phyloP scores from a whole-genome alignment of 2,888 invertebrate genomes.

The Halictus quadricinctus region DNA sequence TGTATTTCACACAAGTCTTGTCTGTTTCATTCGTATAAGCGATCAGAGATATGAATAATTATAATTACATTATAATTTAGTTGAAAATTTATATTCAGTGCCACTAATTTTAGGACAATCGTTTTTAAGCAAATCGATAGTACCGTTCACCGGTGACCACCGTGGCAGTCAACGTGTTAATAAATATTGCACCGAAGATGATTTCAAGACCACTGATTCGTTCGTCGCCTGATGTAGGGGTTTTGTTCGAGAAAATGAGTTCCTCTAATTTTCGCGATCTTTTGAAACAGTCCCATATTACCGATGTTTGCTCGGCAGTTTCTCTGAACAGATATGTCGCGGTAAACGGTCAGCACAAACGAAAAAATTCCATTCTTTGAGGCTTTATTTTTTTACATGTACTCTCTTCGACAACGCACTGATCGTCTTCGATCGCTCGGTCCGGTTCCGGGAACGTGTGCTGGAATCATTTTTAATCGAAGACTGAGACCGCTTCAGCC shows the following conservation, averaged over 20 bases:
- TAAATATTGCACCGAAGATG: background rate
- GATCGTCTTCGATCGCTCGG: constrained; percentile 31
- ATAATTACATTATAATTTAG: too few relatives aligned
- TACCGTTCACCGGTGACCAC: background rate
- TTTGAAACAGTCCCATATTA: background rate
- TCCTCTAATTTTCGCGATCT: background rate
- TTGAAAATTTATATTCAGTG: background rate
- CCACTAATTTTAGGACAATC: background rate
- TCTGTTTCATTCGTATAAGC: background rate
- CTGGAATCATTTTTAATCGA: constrained; percentile 62
- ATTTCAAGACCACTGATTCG: background rate
- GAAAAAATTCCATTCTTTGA: constrained; percentile 50
- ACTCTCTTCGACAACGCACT: constrained; percentile 28
- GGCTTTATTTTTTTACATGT: constrained; percentile 61
- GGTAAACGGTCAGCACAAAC: constrained; percentile 48
- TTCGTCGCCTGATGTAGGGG: background rate
- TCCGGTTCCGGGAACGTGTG: constrained; percentile 38
- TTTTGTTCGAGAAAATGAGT: background rate
- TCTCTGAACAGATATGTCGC: constrained; percentile 6
- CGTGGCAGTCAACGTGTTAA: background rate
- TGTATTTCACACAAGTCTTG: background rate
- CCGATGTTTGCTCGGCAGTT: background rate
- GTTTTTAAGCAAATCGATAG: background rate
- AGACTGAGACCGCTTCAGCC: constrained; percentile 72
- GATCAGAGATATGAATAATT: background rate